A percentile compares a stretch with the other conserved stretches of the same genome.
phyloP scores from a whole-genome alignment of 2,888 invertebrate genomes.

The Scaptomyza tumidula region DNA sequence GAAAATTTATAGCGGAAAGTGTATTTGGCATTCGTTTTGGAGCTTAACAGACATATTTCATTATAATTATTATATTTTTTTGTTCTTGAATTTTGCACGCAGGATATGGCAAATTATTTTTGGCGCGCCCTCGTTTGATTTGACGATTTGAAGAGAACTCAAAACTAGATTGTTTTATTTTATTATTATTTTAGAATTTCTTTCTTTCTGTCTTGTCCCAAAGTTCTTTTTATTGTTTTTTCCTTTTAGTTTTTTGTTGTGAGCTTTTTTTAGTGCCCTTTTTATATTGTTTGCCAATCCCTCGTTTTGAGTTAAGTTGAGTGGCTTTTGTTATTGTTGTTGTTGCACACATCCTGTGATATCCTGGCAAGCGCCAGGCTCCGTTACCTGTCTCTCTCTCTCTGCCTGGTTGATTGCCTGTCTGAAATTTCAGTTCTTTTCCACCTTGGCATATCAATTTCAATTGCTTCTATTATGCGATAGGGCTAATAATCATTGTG shows the following conservation, averaged over 20 bases:
- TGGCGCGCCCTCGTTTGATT: constrained; percentile 41
- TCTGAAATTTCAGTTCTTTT: background rate
- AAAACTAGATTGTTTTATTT: too few relatives aligned
- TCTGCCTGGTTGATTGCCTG: constrained; percentile 8
- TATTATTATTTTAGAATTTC: constrained; percentile 4
- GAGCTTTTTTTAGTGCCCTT: too few relatives aligned
- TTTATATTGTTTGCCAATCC: constrained; percentile 27
- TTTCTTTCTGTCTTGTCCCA: constrained; percentile 10
- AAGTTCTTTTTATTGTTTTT: background rate
- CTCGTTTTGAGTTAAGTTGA: constrained; percentile 30
- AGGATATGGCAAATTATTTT: constrained; percentile 75
- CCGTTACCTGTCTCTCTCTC: constrained; percentile 32
- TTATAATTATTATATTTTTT: background rate
- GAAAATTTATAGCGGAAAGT: background rate
- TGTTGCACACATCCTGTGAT: constrained; percentile 40
- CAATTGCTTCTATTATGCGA: constrained; percentile 53
- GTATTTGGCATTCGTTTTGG: constrained; percentile 26
- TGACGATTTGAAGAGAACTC: background rate
- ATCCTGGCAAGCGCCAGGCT: constrained; percentile 62
- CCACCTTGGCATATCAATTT: constrained; percentile 51
- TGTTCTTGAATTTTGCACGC: constrained; percentile 30
- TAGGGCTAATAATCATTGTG: constrained; percentile 40
- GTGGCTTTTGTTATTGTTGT: constrained; percentile 26
- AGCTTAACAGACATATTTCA: background rate
- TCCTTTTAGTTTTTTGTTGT: constrained; percentile 7